Base-by-base conservation (phyloP, 2,113 vertebrate species). In the Rhegmatorhina hoffmannsi region DNA sequence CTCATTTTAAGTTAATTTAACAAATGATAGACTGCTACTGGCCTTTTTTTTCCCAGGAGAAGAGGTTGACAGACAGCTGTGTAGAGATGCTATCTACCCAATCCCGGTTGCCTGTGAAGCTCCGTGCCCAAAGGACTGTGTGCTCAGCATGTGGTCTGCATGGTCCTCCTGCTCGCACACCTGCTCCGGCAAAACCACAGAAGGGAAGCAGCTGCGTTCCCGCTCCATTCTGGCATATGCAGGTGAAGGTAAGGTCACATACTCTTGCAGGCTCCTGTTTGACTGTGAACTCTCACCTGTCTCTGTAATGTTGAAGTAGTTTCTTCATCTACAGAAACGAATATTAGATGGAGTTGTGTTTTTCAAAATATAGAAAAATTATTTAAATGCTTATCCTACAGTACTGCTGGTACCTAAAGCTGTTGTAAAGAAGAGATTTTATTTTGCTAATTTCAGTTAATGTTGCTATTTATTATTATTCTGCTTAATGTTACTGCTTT, bases 81-180 rank as follows among this genome's bases (percentile, higher is more conserved):
- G 99, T 88, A 97, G 98, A 47, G 98, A 99, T 10, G 97, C 97
- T 26, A 98, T 98, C 66, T 97, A 98, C 77, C 99, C 98, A 1
- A 97, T 98, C 34, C 98, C 99, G 0, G 98, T 98, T 14, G 95
- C 92, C 84, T 99, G 99, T 1, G 97, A 98, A 23, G 99, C 98
- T 70, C 98, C 99, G 0, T 99, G 99, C 97, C 98, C 99, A 0
- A 98, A 98, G 95, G 99, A 99, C 97, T 99, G 99, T 17, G 99
- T 99, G 52, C 99, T 99, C 89, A 99, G 98, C 80, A 75, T 94
- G 34, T 99, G 99, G 99, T 99, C 99, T 0, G 7, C 97, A 0
- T 99, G 99, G 99, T 99, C 99, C 47, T 98, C 98, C 72, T 99
- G 99, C 96, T 99, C 99, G 1, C 99, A 99, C 97, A 99, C 99